These are phyloP conservation scores for Neodiprion lecontei DNA, from an alignment of 1,140 invertebrate genomes.

Conservation along the genomic window DNA sequence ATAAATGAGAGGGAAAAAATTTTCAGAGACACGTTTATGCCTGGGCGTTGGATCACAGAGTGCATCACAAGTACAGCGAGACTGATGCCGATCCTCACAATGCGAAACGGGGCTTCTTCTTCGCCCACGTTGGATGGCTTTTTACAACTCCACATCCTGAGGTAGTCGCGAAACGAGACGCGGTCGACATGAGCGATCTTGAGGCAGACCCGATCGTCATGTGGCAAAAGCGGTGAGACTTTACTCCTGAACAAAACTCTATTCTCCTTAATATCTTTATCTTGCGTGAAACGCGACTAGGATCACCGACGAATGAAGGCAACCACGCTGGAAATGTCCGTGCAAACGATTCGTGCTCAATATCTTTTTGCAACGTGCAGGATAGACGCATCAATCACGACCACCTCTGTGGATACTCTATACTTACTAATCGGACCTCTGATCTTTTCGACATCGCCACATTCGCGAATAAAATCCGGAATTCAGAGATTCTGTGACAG, in stretches of 20 bases:
- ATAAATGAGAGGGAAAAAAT: background rate
- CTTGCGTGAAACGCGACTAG: too few relatives aligned
- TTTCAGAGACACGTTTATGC: slow-evolving; percentile 74
- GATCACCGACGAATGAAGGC: too few relatives aligned
- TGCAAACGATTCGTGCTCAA: too few relatives aligned
- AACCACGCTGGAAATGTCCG: too few relatives aligned
- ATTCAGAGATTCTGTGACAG: too few relatives aligned
- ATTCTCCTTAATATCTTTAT: too few relatives aligned
- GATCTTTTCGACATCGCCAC: too few relatives aligned
- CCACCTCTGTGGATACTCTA: too few relatives aligned
- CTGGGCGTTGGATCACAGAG: slow-evolving; percentile 82
- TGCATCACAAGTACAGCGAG: slow-evolving; percentile 85
- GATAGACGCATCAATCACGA: too few relatives aligned
- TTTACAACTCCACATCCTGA: slow-evolving; percentile 79
- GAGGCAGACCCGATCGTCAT: slow-evolving; percentile 83
- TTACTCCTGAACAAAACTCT: slow-evolving; percentile 1
- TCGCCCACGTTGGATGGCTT: slow-evolving; percentile 83
- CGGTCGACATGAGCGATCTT: slow-evolving; percentile 84
- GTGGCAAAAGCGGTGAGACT: slow-evolving; percentile 79
- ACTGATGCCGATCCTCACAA: slow-evolving; percentile 86
- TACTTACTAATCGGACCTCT: too few relatives aligned
- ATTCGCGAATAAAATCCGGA: too few relatives aligned
- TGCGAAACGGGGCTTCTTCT: slow-evolving; percentile 80
- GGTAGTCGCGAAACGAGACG: slow-evolving; percentile 78
- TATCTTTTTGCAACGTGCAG: too few relatives aligned